phyloP scores from a whole-genome alignment of 1,140 invertebrate species.

The Aphelinus atriplicis region DNA sequence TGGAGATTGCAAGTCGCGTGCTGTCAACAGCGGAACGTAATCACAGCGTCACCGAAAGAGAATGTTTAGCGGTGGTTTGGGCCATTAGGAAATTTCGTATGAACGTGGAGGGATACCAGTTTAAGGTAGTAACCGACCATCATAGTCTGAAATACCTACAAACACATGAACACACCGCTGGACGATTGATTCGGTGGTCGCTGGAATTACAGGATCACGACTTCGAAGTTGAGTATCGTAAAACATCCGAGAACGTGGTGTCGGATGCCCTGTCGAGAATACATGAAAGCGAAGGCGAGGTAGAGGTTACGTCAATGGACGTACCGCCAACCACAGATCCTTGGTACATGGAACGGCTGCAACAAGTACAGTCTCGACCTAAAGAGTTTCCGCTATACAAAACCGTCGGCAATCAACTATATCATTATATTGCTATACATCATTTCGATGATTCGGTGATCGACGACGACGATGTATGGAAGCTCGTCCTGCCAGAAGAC shows the following conservation, averaged over 20 bases:
- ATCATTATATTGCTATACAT: conserved; percentile 21
- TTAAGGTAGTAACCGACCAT: conserved; percentile 12
- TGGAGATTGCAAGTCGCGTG: conserved; percentile 4
- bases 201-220: conserved; percentile 58
- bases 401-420: conserved; percentile 12
- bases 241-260: conserved; percentile 49
- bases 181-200: conserved; percentile 61
- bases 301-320: background rate
- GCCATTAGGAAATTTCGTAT: background rate
- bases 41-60: conserved; percentile 3
- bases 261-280: conserved; percentile 54
- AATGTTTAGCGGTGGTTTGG: conserved; percentile 12
- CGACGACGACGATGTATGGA: conserved; percentile 34
- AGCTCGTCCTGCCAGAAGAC: conserved; percentile 24
- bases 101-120: conserved; percentile 1
- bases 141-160: background rate
- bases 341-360: background rate
- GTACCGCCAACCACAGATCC: background rate
- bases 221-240: conserved; percentile 57
- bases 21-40: background rate
- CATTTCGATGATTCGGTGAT: conserved; percentile 2
- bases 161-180: conserved; percentile 9
- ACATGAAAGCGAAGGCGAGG: background rate
- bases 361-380: conserved; percentile 11
- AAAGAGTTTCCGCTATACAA: conserved; percentile 31